Evolutionary conservation across 2,113 vertebrate genomes (phyloP), one percentile per base, ranked within the genome.

Genomic region (Hypanus sabinus): DNA sequence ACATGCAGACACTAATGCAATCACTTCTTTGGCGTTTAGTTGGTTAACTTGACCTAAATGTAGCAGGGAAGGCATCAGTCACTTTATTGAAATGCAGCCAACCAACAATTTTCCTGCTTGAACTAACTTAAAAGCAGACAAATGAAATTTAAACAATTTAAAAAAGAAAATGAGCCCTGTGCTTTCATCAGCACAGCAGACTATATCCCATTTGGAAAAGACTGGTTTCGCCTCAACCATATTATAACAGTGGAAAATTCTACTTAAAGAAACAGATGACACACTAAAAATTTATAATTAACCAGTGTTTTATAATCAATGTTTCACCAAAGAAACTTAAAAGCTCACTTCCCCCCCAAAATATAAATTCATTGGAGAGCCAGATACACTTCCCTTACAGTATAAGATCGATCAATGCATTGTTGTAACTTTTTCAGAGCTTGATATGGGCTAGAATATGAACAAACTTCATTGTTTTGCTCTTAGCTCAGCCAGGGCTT

Each of bases 381-480:
- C 85, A 90, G 4, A 33, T 65, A 90, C 16, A 90, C 60, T 93
- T 73, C 36, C 73, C 33, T 38, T 36, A 24, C 38, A 75, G 88
- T 33, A 71, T 46, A 46, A 46, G 46, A 46, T 70, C 62, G 70
- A 92, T 65, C 65, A 92, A 92, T 10, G 70, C 36, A 93, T 93
- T 93, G 91, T 75, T 73, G 73, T 93, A 55, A 93, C 65, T 7
- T 75, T 92, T 93, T 55, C 27, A 70, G 68, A 93, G 36, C 91
- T 38, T 93, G 96, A 97, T 97, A 94, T 94, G 60, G 95, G 79
- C 96, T 96, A 97, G 97, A 97, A 97, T 97, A 97, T 97, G 97
- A 96, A 97, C 97, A 97, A 97, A 97, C 97, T 97, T 96, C 97
- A 97, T 97, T 97, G 97, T 97, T 96, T 96, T 96, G 96, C 96